A percentile compares a stretch with the other conserved stretches of the same genome.
phyloP scores from a whole-genome alignment of 92 coral and sea anemone species.

The Siderastrea radians region DNA sequence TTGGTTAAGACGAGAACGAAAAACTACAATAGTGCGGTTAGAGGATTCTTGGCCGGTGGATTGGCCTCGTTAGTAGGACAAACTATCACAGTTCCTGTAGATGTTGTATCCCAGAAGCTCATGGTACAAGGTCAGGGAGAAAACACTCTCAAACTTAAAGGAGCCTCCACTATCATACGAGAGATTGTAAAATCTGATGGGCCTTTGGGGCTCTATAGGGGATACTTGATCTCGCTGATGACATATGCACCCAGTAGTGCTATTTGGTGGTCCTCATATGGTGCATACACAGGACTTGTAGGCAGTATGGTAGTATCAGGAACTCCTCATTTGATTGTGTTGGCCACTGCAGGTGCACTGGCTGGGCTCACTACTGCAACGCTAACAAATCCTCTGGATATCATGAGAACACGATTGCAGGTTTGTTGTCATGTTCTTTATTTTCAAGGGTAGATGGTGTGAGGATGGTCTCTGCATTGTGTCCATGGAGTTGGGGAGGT shows the following conservation, averaged over 20 bases:
- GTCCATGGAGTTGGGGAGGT: no score
- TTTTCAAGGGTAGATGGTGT: not conserved
- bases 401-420: conserved; percentile 94
- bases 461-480: no score
- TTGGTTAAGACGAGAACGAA: conserved; percentile 83
- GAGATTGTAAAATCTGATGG: conserved; percentile 78
- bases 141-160: conserved; percentile 70
- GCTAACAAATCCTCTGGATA: conserved; percentile 91
- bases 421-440: conserved; percentile 52
- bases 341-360: conserved; percentile 88
- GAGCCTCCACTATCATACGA: conserved; percentile 74
- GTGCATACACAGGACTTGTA: conserved; percentile 83
- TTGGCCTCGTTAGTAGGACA: conserved; percentile 93
- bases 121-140: conserved; percentile 94
- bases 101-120: conserved; percentile 89
- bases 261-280: conserved; percentile 97
- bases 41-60: conserved; percentile 98
- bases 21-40: conserved; percentile 76
- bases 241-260: conserved; percentile 99
- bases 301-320: conserved; percentile 92
- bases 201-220: conserved; percentile 85
- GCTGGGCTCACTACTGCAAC: conserved; percentile 98
- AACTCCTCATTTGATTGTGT: conserved; percentile 88
- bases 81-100: conserved; percentile 95
- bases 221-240: conserved; percentile 88